These are phyloP conservation scores for Oeneis ivallda DNA, from an alignment of 2,888 invertebrate species.

Conservation along the genomic window DNA sequence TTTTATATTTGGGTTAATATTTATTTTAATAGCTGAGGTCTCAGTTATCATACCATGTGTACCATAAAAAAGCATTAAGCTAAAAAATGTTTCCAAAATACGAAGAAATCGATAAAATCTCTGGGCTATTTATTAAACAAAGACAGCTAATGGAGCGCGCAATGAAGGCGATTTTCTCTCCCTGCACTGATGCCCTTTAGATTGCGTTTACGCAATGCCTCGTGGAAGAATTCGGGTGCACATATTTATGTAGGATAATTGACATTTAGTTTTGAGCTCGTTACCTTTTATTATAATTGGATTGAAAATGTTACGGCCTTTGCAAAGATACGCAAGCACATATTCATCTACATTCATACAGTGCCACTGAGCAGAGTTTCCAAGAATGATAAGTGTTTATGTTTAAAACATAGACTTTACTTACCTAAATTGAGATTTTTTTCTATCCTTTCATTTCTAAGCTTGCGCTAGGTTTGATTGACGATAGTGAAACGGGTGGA, in stretches of 20 bases:
- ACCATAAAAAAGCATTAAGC: background rate
- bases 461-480: too few species aligned
- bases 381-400: too few species aligned
- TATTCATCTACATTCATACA: too few species aligned
- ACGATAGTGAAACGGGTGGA: too few species aligned
- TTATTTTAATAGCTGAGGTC: background rate
- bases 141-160: conserved; percentile 44
- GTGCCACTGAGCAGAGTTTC: too few species aligned
- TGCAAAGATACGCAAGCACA: too few species aligned
- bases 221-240: conserved; percentile 67
- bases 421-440: too few species aligned
- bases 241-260: conserved; percentile 53
- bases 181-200: conserved; percentile 67
- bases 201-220: conserved; percentile 67
- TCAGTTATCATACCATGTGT: background rate
- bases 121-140: conserved; percentile 39
- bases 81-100: conserved; percentile 28
- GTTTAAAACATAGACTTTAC: too few species aligned
- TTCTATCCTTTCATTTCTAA: too few species aligned
- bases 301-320: background rate
- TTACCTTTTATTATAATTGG: conserved; percentile 38
- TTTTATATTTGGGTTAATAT: background rate
- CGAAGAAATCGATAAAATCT: conserved; percentile 40
- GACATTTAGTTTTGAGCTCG: conserved; percentile 49
- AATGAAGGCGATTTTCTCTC: conserved; percentile 51